These are phyloP conservation scores for Scophthalmus maximus DNA, from an alignment of 2,113 vertebrate genomes.

Conservation along the genomic window DNA sequence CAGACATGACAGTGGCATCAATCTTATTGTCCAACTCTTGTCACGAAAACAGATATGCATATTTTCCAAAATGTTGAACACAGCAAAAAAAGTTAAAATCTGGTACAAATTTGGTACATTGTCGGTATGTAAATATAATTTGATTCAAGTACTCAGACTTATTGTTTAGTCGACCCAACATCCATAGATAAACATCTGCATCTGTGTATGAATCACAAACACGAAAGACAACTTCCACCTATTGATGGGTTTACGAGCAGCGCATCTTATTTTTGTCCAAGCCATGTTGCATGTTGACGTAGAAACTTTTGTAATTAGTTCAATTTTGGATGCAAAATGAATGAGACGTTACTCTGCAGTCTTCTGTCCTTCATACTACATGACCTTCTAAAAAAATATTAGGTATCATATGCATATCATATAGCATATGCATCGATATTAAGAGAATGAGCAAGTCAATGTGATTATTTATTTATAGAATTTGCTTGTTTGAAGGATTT, in stretches of 20 bases:
- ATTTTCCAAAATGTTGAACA: slow-evolving; percentile 11
- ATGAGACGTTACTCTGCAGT: not conserved
- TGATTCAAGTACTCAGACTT: slow-evolving; percentile 4
- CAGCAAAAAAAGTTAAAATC: not conserved
- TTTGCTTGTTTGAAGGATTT: slow-evolving; percentile 16
- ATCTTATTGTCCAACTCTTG: not conserved
- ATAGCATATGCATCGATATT: not conserved
- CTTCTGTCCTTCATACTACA: not conserved
- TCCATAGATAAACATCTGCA: slow-evolving; percentile 5
- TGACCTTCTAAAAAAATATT: not conserved
- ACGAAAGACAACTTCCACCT: not conserved
- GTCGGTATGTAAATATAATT: slow-evolving; percentile 11
- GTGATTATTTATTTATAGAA: slow-evolving; percentile 35
- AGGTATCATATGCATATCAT: not conserved
- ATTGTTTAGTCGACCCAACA: not conserved
- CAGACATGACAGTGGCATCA: not conserved
- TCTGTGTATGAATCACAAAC: slow-evolving; percentile 28
- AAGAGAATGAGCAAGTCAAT: not conserved
- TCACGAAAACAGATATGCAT: not conserved
- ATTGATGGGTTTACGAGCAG: slow-evolving; percentile 8
- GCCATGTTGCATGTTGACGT: slow-evolving; percentile 38
- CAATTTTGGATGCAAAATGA: slow-evolving; percentile 23
- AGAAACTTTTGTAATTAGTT: slow-evolving; percentile 27
- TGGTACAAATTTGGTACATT: not conserved
- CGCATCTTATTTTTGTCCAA: slow-evolving; percentile 22